phyloP scores from a whole-genome alignment of 2,797 vertebrate species.

The Aplochiton taeniatus region DNA sequence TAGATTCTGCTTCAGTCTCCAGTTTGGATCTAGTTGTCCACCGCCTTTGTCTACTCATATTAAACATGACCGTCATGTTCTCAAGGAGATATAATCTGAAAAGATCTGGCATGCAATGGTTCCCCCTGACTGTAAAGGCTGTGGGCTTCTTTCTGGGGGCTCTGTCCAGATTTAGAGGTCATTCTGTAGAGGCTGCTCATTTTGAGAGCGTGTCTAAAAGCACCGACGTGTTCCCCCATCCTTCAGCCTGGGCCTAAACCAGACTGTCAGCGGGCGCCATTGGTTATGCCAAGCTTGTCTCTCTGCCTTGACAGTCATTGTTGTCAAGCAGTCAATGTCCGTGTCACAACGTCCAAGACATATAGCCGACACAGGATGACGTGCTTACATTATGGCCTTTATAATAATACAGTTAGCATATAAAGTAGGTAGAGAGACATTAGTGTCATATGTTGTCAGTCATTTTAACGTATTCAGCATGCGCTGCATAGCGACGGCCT shows the following conservation, averaged over 20 bases:
- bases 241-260: neutral
- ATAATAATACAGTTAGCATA: slow-evolving; percentile 15
- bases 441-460: slow-evolving; percentile 8
- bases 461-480: slow-evolving; percentile 5
- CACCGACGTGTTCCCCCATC: neutral
- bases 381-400: neutral
- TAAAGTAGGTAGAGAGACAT: neutral
- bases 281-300: slow-evolving; percentile 8
- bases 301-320: slow-evolving; percentile 5
- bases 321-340: slow-evolving; percentile 11
- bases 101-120: too few species aligned
- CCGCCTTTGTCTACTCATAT: too few species aligned
- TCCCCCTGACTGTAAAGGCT: too few species aligned
- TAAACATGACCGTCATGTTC: too few species aligned
- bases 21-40: too few species aligned
- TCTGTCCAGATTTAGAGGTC: too few species aligned
- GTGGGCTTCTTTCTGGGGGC: too few species aligned
- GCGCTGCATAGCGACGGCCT: neutral
- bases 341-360: neutral
- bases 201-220: too few species aligned
- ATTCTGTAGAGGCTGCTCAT: too few species aligned
- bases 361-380: neutral
- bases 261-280: neutral
- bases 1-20: too few species aligned
- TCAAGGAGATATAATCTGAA: too few species aligned